Conservation (phyloP, 64 coral and sea anemone genomes). For the Stichodactyla helianthus region DNA sequence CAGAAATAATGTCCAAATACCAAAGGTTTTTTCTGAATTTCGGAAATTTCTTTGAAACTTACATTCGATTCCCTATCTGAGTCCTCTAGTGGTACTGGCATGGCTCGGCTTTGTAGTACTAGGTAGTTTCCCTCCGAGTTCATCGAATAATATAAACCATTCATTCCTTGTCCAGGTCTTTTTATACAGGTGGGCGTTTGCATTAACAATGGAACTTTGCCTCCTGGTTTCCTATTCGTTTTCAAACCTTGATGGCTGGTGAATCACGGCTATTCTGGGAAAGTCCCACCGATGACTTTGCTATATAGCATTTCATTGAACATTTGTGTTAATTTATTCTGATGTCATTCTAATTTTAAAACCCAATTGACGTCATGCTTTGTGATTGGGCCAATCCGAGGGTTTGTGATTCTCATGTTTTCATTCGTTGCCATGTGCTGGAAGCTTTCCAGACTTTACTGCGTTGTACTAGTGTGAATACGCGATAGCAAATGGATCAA, state of each 20-base stretch:
- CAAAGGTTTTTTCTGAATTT: background rate
- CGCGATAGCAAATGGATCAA: background rate
- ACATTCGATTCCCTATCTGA: conserved; percentile 59
- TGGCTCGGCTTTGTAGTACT: conserved; percentile 31
- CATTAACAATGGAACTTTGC: conserved; percentile 3
- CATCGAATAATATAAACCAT: conserved; percentile 30
- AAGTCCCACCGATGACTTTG: conserved; percentile 16
- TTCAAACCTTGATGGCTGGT: background rate
- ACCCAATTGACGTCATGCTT: background rate
- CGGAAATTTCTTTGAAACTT: conserved; percentile 5
- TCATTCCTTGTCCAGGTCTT: conserved; percentile 4
- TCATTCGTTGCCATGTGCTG: background rate
- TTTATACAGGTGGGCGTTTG: conserved; percentile 34
- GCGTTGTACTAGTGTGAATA: background rate
- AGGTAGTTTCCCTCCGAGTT: conserved; percentile 34
- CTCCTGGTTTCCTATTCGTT: conserved; percentile 4
- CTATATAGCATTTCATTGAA: conserved; percentile 18
- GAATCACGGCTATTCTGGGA: conserved; percentile 65
- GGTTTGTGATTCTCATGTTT: background rate
- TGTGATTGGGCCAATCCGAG: conserved; percentile 28
- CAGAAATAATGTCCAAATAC: background rate
- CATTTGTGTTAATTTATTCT: background rate
- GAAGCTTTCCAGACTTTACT: background rate
- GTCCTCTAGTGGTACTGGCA: conserved; percentile 60
- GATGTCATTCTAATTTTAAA: background rate